These are phyloP conservation scores for Myoxocephalus aenaeus DNA, from an alignment of 2,797 vertebrate genomes.

Conservation along the genomic window DNA sequence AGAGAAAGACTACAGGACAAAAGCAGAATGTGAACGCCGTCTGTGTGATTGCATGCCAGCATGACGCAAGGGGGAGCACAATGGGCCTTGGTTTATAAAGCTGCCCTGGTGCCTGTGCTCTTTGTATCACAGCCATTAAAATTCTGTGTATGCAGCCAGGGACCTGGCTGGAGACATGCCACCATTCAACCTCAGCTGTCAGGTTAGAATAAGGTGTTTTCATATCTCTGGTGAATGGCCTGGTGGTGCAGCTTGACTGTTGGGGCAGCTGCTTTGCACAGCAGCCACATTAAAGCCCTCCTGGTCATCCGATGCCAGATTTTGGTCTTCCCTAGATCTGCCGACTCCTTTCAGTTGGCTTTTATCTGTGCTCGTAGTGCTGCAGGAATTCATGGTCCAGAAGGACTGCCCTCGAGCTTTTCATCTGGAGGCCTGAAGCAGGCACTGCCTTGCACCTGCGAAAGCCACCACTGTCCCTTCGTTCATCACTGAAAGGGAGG, in stretches of 20 bases:
- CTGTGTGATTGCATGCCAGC: slow-evolving; percentile 83
- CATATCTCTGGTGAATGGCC: slow-evolving; percentile 69
- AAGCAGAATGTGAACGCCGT: slow-evolving; percentile 69
- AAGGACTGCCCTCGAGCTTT: slow-evolving; percentile 67
- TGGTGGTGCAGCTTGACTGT: slow-evolving; percentile 58
- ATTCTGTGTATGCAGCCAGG: slow-evolving; percentile 78
- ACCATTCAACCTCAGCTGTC: slow-evolving; percentile 83
- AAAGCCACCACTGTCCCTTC: slow-evolving; percentile 22
- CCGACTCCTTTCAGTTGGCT: slow-evolving; percentile 50
- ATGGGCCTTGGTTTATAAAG: slow-evolving; percentile 81
- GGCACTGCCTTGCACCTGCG: slow-evolving; percentile 33
- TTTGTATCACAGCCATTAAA: slow-evolving; percentile 84
- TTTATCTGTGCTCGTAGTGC: slow-evolving; percentile 56
- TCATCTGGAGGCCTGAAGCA: slow-evolving; percentile 64
- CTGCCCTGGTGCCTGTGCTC: slow-evolving; percentile 77
- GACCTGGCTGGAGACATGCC: slow-evolving; percentile 75
- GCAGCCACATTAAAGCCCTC: slow-evolving; percentile 63
- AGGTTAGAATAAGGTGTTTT: slow-evolving; percentile 83
- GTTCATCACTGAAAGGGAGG: slow-evolving; percentile 38
- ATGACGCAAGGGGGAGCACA: slow-evolving; percentile 75
- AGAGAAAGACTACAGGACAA: slow-evolving; percentile 69
- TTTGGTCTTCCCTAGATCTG: slow-evolving; percentile 57
- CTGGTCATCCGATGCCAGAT: slow-evolving; percentile 44
- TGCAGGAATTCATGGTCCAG: slow-evolving; percentile 56
- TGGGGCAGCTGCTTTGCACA: slow-evolving; percentile 59